phyloP scores from a whole-genome alignment of 2,888 invertebrate species.

The Tetranychus piercei region DNA sequence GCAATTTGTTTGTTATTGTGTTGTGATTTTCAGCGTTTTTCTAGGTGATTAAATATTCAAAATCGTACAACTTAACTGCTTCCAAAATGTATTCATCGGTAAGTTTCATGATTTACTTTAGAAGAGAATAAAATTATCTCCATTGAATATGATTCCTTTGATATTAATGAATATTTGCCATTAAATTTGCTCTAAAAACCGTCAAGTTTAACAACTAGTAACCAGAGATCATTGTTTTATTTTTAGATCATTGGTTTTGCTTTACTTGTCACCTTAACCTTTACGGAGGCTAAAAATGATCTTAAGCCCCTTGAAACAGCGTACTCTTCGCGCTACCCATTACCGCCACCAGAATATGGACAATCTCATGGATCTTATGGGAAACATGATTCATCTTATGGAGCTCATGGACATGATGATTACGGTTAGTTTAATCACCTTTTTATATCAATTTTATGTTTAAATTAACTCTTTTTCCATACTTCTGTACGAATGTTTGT shows the following conservation, averaged over 20 bases:
- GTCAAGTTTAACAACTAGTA: not conserved
- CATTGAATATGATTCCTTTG: not conserved
- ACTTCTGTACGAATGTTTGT: not conserved
- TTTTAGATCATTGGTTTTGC: not conserved
- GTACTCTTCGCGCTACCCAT: not conserved
- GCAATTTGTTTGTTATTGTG: not conserved
- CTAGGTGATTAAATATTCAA: not conserved
- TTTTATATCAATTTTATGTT: not conserved
- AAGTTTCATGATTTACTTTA: not conserved
- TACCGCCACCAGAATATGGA: not conserved
- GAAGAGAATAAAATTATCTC: too few relatives aligned
- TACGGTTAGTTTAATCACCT: not conserved
- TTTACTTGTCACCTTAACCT: not conserved
- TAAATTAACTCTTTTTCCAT: not conserved
- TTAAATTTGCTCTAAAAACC: not conserved
- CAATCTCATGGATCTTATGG: not conserved
- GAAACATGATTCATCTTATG: slow-evolving; percentile 3
- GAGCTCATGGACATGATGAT: slow-evolving; percentile 3
- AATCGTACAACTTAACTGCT: not conserved
- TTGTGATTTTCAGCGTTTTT: not conserved
- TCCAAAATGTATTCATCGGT: not conserved
- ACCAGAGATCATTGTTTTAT: not conserved
- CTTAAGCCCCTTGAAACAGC: slow-evolving; percentile 4
- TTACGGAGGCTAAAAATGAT: not conserved
- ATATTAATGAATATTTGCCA: not conserved